A percentile compares a stretch with the other conserved stretches of the same genome.
phyloP scores from a whole-genome alignment of 2,113 vertebrate genomes.

The Heloderma charlesbogerti region DNA sequence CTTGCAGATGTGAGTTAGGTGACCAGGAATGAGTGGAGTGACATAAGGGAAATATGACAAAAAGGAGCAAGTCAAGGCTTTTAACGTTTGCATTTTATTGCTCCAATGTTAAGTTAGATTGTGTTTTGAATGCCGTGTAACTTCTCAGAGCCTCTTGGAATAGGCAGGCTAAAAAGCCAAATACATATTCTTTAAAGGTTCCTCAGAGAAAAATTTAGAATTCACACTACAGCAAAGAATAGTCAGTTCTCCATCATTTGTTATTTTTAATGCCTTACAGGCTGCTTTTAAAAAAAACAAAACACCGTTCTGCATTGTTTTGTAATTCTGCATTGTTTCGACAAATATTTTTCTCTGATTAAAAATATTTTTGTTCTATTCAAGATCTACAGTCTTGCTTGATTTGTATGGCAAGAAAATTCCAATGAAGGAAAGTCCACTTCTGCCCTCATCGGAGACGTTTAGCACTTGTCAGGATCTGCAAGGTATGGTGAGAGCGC shows the following conservation, averaged over 20 bases:
- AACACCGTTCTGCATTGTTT: no score
- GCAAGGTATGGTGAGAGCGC: conserved; percentile 85
- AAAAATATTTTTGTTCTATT: conserved; percentile 49
- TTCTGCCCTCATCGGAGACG: conserved; percentile 92
- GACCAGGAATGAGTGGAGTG: neutral
- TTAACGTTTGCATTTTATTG: neutral
- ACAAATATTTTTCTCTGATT: conserved; percentile 24
- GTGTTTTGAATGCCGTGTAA: neutral
- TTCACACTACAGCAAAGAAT: neutral
- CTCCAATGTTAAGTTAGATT: neutral
- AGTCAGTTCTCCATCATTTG: neutral
- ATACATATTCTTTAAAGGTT: neutral
- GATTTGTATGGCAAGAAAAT: conserved; percentile 97
- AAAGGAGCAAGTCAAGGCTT: neutral
- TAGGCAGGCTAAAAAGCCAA: neutral
- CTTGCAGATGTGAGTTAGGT: neutral
- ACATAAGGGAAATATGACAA: neutral
- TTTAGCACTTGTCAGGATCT: conserved; percentile 98
- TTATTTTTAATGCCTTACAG: neutral
- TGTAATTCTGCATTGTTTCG: conserved; percentile 12
- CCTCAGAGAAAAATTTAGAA: neutral
- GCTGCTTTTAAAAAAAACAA: neutral
- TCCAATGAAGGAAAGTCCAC: conserved; percentile 94
- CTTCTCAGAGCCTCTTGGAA: neutral
- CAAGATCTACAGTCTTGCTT: conserved; percentile 98